phyloP scores from a whole-genome alignment of 2,113 vertebrate genomes.

The Labeo catla region DNA sequence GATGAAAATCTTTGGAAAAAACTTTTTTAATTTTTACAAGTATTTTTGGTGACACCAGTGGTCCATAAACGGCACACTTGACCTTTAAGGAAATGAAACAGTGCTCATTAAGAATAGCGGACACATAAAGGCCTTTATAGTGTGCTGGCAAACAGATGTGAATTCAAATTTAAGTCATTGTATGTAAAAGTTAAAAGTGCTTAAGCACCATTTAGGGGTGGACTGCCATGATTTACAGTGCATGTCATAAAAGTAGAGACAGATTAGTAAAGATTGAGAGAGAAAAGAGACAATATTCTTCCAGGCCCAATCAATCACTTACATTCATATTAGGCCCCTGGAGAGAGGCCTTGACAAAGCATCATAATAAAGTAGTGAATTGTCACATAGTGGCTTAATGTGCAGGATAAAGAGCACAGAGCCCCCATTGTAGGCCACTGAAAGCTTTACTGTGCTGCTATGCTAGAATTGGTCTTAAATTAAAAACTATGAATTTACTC shows the following conservation, averaged over 20 bases:
- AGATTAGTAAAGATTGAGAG: background rate
- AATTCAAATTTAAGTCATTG: background rate
- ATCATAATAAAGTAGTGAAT: constrained; percentile 56
- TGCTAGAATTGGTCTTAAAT: constrained; percentile 52
- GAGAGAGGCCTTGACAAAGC: constrained; percentile 46
- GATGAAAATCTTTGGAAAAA: background rate
- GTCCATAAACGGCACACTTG: background rate
- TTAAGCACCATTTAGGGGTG: constrained; percentile 26
- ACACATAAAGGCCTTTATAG: background rate
- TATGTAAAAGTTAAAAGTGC: constrained; percentile 13
- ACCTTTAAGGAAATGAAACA: background rate
- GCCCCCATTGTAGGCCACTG: constrained; percentile 51
- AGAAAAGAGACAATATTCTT: constrained; percentile 47
- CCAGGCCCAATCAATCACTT: constrained; percentile 46
- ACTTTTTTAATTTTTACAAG: background rate
- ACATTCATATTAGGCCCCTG: constrained; percentile 34
- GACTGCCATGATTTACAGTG: background rate
- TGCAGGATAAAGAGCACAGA: constrained; percentile 49
- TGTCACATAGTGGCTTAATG: constrained; percentile 55
- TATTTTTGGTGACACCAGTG: background rate
- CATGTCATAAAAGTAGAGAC: background rate
- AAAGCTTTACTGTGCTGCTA: constrained; percentile 50
- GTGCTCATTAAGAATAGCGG: constrained; percentile 14
- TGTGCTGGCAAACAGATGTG: constrained; percentile 45
- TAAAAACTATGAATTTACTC: constrained; percentile 50